phyloP scores from a whole-genome alignment of 2,888 invertebrate genomes.

The Caenorhabditis macrosperma region DNA sequence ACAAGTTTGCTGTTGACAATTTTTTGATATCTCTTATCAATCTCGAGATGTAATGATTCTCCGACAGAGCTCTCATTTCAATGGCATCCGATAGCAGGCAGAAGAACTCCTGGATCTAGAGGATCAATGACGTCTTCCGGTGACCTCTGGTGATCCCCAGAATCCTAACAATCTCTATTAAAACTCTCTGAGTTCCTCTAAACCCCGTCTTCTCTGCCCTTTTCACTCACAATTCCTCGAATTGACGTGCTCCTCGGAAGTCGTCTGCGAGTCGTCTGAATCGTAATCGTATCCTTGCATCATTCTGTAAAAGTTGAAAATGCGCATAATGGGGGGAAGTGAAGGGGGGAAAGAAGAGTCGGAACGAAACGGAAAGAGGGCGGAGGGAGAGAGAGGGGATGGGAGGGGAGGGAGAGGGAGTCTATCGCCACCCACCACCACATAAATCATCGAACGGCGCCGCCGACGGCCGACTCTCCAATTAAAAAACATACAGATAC shows the following conservation, averaged over 20 bases:
- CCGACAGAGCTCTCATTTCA: too few relatives aligned
- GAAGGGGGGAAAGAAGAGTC: conserved; percentile 11
- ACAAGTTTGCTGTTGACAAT: too few relatives aligned
- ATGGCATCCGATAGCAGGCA: too few relatives aligned
- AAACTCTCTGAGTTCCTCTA: background rate
- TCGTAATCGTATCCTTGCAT: conserved; percentile 61
- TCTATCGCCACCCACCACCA: conserved; percentile 7
- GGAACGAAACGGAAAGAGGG: conserved; percentile 25
- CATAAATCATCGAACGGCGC: conserved; percentile 45
- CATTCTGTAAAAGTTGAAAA: conserved; percentile 23
- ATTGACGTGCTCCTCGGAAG: conserved; percentile 31
- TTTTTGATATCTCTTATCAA: too few relatives aligned
- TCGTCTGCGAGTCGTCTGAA: conserved; percentile 53
- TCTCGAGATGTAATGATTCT: too few relatives aligned
- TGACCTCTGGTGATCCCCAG: background rate
- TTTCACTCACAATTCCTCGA: conserved; percentile 46
- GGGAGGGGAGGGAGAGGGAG: background rate
- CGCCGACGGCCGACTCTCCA: conserved; percentile 5
- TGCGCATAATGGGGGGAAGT: background rate
- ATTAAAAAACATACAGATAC: conserved; percentile 17
- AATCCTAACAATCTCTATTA: background rate
- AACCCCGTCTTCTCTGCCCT: too few relatives aligned
- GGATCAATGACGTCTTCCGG: too few relatives aligned
- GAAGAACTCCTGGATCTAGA: too few relatives aligned
- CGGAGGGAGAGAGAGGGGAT: background rate